Percentiles rank a stretch among this genome's conserved stretches.
Evolutionary conservation across 2,797 vertebrate genomes (phyloP).

Genomic region (Leptoclinus maculatus): DNA sequence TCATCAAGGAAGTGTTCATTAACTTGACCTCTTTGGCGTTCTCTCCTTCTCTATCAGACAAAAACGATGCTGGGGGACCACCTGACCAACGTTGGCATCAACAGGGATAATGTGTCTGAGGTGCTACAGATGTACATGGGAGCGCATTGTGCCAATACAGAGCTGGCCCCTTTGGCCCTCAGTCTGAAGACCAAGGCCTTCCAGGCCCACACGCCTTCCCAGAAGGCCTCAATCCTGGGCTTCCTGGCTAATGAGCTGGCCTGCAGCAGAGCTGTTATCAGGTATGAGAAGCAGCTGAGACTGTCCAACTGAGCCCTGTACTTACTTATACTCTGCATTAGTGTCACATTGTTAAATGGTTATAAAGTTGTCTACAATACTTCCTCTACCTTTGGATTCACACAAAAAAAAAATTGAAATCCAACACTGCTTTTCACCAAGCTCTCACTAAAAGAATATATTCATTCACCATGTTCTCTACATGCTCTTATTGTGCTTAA

Average conservation of each 20-base stretch:
- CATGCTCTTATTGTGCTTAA: conserved; percentile 36
- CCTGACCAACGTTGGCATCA: conserved; percentile 95
- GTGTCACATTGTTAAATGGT: neutral
- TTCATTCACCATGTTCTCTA: neutral
- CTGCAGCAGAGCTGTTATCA: conserved; percentile 96
- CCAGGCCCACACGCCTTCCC: conserved; percentile 94
- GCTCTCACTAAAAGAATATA: conserved; percentile 15
- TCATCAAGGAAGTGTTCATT: neutral
- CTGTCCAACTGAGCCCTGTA: neutral
- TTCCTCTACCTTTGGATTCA: conserved; percentile 1
- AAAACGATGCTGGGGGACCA: conserved; percentile 98
- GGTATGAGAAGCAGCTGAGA: conserved; percentile 79
- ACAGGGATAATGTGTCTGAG: conserved; percentile 98
- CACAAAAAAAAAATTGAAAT: conserved; percentile 24
- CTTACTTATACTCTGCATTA: neutral
- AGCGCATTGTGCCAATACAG: conserved; percentile 92
- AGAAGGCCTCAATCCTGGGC: conserved; percentile 94
- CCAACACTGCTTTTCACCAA: neutral
- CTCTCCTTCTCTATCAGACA: conserved; percentile 81
- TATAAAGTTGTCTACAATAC: neutral
- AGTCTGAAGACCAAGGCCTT: conserved; percentile 98
- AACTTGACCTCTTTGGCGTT: neutral
- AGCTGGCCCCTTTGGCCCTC: conserved; percentile 85
- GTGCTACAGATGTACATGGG: conserved; percentile 99
- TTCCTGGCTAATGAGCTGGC: conserved; percentile 97